Evolutionary conservation across 2,888 invertebrate genomes (phyloP), one percentile per base, ranked within the genome.

Genomic region (Chrysodeixis includens): DNA sequence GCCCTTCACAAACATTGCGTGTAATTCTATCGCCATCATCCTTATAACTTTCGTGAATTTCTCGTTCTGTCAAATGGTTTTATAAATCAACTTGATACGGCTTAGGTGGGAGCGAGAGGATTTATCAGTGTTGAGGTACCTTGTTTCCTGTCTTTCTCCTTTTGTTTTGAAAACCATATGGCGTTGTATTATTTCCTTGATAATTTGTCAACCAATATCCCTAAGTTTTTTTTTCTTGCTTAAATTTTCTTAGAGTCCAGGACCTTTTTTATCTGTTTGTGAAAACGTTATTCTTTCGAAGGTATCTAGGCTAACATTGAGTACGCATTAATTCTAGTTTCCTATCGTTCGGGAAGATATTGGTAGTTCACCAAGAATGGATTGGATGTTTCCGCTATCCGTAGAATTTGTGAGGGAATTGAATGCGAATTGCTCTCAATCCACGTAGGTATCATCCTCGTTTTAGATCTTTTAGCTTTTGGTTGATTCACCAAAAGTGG

Each of bases 351-450:
- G 57, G 30, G 30, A 51, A 32, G 12, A 55, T 22, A 62, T 58
- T 30, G 40, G 32, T 20, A 44, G 18, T 44, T 10, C 58, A 30
- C 35, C 46, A 49, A 44, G 59, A 60, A 69, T 71, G 64, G 68
- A 81, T 77, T 71, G 70, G 56, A 18, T 16, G 57, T 67, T 72
- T 79, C 81, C 76, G 69, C 60, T 66, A 35, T 35, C 16, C 51
- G 61, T 62, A 65, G 64, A 70, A 71, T 74, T 70, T 62, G 60
- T 62, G 35, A 66, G 64, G 26, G 63, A 71, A 70, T 81, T 71
- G 62, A 55, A 53, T 71, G 44, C 52, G 69, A 77, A 76, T 77
- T 79, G 66, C 54, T 20, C 30, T 22, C 54, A 78, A 77, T 76
- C 78, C 61, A 44, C 56, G 20, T 26, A 4, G 26, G 26, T 54